Evolutionary conservation across 2,797 vertebrate genomes (phyloP).

Genomic region (Acridotheres tristis): DNA sequence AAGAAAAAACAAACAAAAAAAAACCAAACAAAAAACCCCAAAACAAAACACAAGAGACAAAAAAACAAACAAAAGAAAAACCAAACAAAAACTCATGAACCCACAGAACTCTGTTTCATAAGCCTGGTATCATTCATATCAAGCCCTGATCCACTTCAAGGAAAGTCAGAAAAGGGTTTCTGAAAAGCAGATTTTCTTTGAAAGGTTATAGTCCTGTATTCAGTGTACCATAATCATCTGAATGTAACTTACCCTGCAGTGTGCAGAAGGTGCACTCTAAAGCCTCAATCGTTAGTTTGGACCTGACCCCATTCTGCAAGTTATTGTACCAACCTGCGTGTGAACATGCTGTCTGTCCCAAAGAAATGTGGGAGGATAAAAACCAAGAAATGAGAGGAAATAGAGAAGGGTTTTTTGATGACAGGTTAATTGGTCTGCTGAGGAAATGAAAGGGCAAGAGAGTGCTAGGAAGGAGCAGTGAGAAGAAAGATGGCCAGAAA

Average conservation of each 20-base stretch:
- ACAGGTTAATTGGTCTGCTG: background rate
- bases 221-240: background rate
- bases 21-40: background rate
- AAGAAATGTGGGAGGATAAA: background rate
- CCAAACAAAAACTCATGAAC: background rate
- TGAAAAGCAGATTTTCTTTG: background rate
- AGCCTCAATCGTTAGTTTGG: background rate
- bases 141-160: background rate
- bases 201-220: background rate
- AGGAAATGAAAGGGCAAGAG: background rate
- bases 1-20: too few species aligned
- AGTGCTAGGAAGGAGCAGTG: background rate
- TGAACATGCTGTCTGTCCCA: background rate
- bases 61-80: too few species aligned
- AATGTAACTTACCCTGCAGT: background rate
- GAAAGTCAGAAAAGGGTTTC: background rate
- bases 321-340: background rate
- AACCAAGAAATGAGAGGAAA: background rate
- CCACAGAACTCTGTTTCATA: background rate
- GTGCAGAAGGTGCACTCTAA: background rate
- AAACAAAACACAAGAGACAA: background rate
- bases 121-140: background rate
- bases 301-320: background rate
- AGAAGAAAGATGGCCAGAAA: background rate
- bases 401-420: background rate